A percentile compares a stretch with the other conserved stretches of the same genome.
phyloP scores from a whole-genome alignment of 2,113 vertebrate genomes.

The Chamaetylas fuelleborni region DNA sequence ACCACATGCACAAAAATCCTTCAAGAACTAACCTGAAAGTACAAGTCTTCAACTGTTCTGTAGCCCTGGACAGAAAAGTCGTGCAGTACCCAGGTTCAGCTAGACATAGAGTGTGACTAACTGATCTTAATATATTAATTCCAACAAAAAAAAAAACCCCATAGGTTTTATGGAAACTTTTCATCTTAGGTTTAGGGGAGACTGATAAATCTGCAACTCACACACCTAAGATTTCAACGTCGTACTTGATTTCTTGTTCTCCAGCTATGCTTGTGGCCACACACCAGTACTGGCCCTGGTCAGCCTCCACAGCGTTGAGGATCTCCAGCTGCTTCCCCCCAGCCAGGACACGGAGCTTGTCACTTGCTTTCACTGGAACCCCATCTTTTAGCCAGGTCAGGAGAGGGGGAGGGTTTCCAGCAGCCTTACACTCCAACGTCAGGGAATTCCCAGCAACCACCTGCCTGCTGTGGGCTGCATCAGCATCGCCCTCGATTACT shows the following conservation, averaged over 20 bases:
- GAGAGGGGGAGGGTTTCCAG: constrained; percentile 86
- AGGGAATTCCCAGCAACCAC: constrained; percentile 81
- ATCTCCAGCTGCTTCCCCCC: constrained; percentile 87
- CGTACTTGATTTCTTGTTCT: constrained; percentile 89
- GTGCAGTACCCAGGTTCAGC: neutral
- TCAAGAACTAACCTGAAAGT: neutral
- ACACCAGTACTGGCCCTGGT: constrained; percentile 86
- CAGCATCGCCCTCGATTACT: constrained; percentile 77
- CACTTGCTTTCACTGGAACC: constrained; percentile 78
- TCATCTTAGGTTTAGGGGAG: neutral
- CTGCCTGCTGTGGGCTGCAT: constrained; percentile 76
- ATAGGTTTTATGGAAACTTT: neutral
- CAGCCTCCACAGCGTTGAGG: constrained; percentile 61
- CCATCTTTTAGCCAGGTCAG: constrained; percentile 94
- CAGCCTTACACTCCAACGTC: constrained; percentile 85
- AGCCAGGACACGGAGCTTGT: constrained; percentile 77
- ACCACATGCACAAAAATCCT: neutral
- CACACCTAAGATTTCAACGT: constrained; percentile 90
- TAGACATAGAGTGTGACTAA: neutral
- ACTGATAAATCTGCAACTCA: neutral
- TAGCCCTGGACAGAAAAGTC: neutral
- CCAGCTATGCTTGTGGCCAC: constrained; percentile 93
- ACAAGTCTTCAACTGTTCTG: neutral
- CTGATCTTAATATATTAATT: neutral
- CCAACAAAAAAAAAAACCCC: neutral